phyloP scores from a whole-genome alignment of 2,888 invertebrate genomes.

The Tetrapedia diversipes region DNA sequence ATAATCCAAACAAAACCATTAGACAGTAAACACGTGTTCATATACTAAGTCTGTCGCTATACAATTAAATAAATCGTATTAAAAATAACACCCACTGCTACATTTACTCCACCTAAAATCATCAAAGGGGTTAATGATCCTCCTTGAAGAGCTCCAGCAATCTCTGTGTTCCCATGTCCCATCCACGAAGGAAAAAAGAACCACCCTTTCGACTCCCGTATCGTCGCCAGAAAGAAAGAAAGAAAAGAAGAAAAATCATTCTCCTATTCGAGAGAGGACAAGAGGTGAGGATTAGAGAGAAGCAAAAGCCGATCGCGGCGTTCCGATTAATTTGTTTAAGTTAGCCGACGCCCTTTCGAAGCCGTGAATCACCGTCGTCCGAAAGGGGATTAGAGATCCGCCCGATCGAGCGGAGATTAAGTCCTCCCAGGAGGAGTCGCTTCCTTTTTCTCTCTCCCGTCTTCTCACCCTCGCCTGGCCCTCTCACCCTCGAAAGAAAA shows the following conservation, averaged over 20 bases:
- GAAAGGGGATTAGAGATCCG: conserved; percentile 65
- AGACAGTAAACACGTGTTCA: no score
- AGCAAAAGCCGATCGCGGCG: conserved; percentile 28
- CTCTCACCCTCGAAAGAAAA: neutral
- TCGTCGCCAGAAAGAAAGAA: neutral
- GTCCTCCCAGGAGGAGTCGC: conserved; percentile 17
- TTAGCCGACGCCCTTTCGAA: conserved; percentile 27
- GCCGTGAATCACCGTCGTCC: conserved; percentile 42
- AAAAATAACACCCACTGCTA: no score
- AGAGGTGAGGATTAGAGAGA: conserved; percentile 2
- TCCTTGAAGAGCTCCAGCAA: no score
- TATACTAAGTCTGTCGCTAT: no score
- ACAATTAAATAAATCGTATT: no score
- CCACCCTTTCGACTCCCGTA: no score
- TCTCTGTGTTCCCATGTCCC: neutral
- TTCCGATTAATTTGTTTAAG: conserved; percentile 57
- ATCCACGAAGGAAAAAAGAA: neutral
- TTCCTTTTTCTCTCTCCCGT: neutral
- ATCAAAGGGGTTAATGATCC: no score
- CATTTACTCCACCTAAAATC: no score
- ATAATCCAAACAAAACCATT: no score
- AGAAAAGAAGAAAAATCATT: conserved; percentile 4
- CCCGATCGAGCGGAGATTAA: conserved; percentile 67
- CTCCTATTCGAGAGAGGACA: neutral
- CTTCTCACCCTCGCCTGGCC: neutral